These are phyloP conservation scores for Psittacula echo DNA, from an alignment of 2,797 vertebrate species.

Conservation along the genomic window DNA sequence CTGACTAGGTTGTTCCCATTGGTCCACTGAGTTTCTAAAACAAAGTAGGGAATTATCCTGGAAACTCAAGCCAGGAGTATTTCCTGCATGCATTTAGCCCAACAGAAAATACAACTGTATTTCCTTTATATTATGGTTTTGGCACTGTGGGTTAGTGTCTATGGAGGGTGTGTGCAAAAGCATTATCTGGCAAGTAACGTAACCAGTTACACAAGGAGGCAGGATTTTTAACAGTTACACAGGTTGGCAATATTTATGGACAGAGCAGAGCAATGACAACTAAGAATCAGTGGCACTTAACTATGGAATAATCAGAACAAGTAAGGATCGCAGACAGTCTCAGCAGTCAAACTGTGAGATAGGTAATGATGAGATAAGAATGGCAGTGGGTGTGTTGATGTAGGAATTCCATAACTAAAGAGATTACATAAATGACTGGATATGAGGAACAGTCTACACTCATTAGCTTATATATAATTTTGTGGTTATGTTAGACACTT, in stretches of 20 bases:
- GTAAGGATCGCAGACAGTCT: background rate
- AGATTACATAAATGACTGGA: background rate
- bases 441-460: background rate
- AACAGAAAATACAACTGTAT: background rate
- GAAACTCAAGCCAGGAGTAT: background rate
- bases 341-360: background rate
- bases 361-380: background rate
- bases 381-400: background rate
- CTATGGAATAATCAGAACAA: background rate
- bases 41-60: background rate
- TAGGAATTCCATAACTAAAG: background rate
- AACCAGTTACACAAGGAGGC: background rate
- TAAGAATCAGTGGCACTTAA: background rate
- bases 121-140: background rate
- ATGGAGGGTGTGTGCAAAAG: background rate
- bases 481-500: background rate
- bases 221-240: background rate
- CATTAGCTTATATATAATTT: background rate
- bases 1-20: background rate
- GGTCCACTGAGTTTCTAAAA: background rate
- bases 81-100: background rate
- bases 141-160: background rate
- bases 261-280: background rate
- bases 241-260: background rate
- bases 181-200: background rate